These are phyloP conservation scores for Cylas formicarius DNA, from an alignment of 1,140 invertebrate genomes.

Conservation along the genomic window DNA sequence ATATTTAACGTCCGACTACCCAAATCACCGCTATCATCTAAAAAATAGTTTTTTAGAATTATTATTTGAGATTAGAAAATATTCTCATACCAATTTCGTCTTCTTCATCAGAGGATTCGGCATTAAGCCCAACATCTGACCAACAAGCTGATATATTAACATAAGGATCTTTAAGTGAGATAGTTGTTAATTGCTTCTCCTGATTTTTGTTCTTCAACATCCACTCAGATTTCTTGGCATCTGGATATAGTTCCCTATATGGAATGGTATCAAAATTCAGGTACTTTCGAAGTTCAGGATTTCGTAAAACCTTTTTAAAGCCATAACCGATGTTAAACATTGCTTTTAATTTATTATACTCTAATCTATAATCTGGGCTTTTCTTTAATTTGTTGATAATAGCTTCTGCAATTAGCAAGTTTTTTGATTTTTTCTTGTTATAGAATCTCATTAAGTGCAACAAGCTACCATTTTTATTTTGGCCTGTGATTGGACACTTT, in stretches of 20 bases:
- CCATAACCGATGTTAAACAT: constrained; percentile 39
- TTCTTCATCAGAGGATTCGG: constrained; percentile 23
- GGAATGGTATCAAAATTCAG: constrained; percentile 45
- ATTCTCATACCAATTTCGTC: constrained; percentile 9
- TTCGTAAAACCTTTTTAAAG: constrained; percentile 48
- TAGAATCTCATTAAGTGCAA: constrained; percentile 57
- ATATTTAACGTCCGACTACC: constrained; percentile 18
- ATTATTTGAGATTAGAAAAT: neutral
- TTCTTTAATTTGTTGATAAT: constrained; percentile 51
- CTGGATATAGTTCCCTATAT: constrained; percentile 54
- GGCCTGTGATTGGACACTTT: constrained; percentile 33
- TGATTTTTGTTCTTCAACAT: constrained; percentile 43
- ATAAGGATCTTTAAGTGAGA: constrained; percentile 48
- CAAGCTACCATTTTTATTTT: constrained; percentile 43
- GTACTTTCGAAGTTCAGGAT: constrained; percentile 42
- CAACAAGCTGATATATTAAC: constrained; percentile 41
- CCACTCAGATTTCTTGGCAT: constrained; percentile 49
- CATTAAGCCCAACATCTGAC: constrained; percentile 6
- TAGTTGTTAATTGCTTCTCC: constrained; percentile 48
- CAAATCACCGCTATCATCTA: neutral
- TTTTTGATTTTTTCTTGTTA: constrained; percentile 49
- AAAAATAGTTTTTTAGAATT: neutral
- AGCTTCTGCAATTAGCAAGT: constrained; percentile 48
- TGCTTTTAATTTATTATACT: constrained; percentile 48
- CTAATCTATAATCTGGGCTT: constrained; percentile 47